These are phyloP conservation scores for Bufo gargarizans DNA, from an alignment of 2,113 vertebrate genomes.

Conservation along the genomic window DNA sequence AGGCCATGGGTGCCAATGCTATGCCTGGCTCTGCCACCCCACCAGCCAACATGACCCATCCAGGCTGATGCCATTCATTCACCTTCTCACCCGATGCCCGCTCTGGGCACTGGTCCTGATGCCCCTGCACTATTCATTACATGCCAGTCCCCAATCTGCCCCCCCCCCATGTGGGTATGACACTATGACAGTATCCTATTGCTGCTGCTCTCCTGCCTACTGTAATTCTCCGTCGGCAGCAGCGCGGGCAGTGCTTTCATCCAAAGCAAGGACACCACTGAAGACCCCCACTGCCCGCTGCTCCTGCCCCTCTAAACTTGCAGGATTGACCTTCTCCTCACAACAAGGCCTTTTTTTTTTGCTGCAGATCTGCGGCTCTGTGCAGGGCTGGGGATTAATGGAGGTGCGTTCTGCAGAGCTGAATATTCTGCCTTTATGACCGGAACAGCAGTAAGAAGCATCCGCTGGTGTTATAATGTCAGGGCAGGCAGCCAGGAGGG, in stretches of 20 bases:
- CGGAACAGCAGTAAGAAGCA: constrained; percentile 50
- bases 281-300: constrained; percentile 11
- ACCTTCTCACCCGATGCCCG: neutral
- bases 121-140: neutral
- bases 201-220: neutral
- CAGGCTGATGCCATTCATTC: too few relatives aligned
- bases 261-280: constrained; percentile 29
- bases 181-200: neutral
- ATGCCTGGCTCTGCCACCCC: too few relatives aligned
- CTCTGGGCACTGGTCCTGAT: neutral
- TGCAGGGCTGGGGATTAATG: constrained; percentile 46
- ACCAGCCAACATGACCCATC: too few relatives aligned
- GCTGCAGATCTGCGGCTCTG: constrained; percentile 44
- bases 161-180: neutral
- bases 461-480: constrained; percentile 42
- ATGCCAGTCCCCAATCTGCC: neutral
- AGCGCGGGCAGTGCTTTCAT: constrained; percentile 12
- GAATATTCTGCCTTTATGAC: constrained; percentile 53
- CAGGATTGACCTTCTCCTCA: constrained; percentile 41
- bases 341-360: constrained; percentile 26
- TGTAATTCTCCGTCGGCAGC: constrained; percentile 37
- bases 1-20: neutral
- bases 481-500: constrained; percentile 25
- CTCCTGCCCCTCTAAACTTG: constrained; percentile 33
- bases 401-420: constrained; percentile 49